Base-by-base conservation (phyloP, 1,140 invertebrate species). In the Palaemon carinicauda region DNA sequence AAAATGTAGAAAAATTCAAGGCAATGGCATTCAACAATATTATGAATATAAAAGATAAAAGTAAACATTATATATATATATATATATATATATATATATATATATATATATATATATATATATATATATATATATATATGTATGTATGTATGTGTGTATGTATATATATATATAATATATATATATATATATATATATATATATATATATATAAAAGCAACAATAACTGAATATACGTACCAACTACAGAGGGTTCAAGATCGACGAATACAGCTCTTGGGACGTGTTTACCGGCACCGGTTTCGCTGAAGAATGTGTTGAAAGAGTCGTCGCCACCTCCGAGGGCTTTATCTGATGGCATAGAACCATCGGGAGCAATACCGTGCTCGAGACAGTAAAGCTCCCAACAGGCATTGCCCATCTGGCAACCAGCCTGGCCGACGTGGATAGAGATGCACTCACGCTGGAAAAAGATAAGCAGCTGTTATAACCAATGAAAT, bases 321-420 rank as follows among this genome's bases (percentile, higher is more conserved):
- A 83, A 83, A 73, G 82, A 83, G 73, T 83, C 82, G 73, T 83
- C 82, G 33, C 10, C 82, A 29, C 29, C 53, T 31, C 82, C 82
- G 7, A 85, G 74, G 56, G 82, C 82, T 75, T 85, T 85, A 75
- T 85, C 82, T 15, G 82, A 85, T 74, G 82, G 82, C 41, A 85
- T 85, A 24, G 74, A 85, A 75, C 82, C 82, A 29, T 85, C 82
- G 24, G 82, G 82, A n/a, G 74, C 82, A 56, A 85, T 85, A 56
- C 82, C 82, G 56, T 85, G 74, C 41, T 79, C 82, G 71, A 83
- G 82, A 41, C 82, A 83, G 82, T 83, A 83, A 5, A 83, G 82
- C 73, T 83, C 82, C 82, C 82, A 85, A 74, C 82, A 85, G 74
- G 82, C 82, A 69, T 85, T 85, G 82, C 82, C 82, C 82, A 85